A percentile compares a stretch with the other conserved stretches of the same genome.
phyloP scores from a whole-genome alignment of 1,140 invertebrate species.

The Paraescarpia echinospica region DNA sequence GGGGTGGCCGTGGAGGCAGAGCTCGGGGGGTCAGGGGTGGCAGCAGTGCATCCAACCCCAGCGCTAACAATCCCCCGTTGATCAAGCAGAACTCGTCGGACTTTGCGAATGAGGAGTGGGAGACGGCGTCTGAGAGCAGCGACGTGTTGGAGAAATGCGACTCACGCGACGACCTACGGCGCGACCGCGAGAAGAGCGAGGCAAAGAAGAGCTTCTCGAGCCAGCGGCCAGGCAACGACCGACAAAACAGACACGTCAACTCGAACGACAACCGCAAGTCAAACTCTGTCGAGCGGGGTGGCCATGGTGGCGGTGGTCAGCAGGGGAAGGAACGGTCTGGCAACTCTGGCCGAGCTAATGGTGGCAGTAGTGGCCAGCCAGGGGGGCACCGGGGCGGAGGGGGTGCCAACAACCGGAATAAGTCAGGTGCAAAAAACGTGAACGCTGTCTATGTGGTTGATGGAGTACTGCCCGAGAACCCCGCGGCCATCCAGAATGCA shows the following conservation, averaged over 20 bases:
- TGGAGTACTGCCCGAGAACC: constrained; percentile 65
- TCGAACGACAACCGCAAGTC: neutral
- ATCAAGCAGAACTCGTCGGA: constrained; percentile 61
- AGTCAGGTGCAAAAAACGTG: constrained; percentile 43
- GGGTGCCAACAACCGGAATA: constrained; percentile 29
- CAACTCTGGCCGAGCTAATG: constrained; percentile 10
- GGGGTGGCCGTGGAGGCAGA: constrained; percentile 46
- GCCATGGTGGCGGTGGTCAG: neutral
- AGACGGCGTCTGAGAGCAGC: constrained; percentile 67
- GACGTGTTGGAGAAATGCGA: constrained; percentile 54
- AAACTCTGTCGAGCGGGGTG: neutral
- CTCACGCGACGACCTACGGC: constrained; percentile 37
- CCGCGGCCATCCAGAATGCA: constrained; percentile 64
- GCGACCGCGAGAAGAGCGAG: constrained; percentile 48
- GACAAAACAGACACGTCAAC: constrained; percentile 40
- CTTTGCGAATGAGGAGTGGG: constrained; percentile 63
- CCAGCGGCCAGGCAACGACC: constrained; percentile 53
- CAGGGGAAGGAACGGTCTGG: constrained; percentile 7
- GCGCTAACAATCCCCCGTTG: constrained; percentile 44
- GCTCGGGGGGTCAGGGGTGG: constrained; percentile 30
- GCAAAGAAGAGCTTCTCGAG: constrained; percentile 57
- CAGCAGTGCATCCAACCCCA: constrained; percentile 16
- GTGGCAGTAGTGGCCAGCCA: neutral
- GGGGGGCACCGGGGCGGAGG: neutral
- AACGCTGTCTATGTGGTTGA: constrained; percentile 64